Evolutionary conservation across 2,113 vertebrate species (phyloP).

Genomic region (Pycnonotus jocosus): DNA sequence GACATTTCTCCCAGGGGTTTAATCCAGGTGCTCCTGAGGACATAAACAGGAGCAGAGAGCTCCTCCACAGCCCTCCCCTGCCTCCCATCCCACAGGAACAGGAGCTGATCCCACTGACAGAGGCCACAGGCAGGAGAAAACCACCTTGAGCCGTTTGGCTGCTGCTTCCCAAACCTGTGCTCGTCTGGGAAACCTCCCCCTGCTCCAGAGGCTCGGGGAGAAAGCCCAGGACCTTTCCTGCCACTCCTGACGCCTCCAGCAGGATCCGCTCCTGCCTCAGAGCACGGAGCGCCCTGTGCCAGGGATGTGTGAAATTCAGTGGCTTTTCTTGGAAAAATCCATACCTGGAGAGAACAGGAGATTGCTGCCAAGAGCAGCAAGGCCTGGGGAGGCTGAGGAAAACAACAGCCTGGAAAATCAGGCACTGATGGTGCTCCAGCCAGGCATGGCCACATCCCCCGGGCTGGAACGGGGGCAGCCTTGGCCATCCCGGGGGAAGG

Average conservation of each 20-base stretch:
- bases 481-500: neutral
- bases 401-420: neutral
- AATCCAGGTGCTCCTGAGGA: neutral
- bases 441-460: neutral
- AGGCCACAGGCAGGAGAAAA: neutral
- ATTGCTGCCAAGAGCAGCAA: neutral
- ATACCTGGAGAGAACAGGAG: neutral
- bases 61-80: neutral
- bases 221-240: neutral
- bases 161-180: neutral
- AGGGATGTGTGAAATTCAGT: neutral
- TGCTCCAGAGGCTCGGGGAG: neutral
- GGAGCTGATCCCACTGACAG: neutral
- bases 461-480: neutral
- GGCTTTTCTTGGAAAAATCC: neutral
- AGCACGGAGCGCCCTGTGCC: rapidly evolving
- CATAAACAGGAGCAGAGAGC: neutral
- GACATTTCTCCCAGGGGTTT: neutral
- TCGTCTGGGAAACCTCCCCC: rapidly evolving
- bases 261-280: neutral
- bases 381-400: neutral
- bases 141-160: neutral
- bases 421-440: neutral
- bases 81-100: neutral
- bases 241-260: neutral